Evolutionary conservation across 2,888 invertebrate species (phyloP).

Genomic region (Ochropacha duplaris): DNA sequence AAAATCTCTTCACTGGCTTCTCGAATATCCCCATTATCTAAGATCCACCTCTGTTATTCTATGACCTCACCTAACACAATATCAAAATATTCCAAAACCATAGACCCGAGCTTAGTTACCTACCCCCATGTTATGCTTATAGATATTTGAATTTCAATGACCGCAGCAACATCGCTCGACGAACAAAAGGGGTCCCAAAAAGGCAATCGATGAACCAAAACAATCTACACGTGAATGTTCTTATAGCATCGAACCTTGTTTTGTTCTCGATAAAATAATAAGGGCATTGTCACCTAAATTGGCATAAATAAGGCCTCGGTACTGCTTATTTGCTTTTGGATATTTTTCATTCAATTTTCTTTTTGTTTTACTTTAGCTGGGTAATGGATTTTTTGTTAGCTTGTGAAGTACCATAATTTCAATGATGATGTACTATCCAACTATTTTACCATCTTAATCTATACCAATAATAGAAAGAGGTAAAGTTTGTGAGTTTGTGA

Average conservation of each 20-base stretch:
- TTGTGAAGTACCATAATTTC: no score
- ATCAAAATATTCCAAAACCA: background rate
- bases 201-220: slow-evolving; percentile 40
- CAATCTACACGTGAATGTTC: slow-evolving; percentile 23
- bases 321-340: background rate
- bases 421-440: no score
- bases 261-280: background rate
- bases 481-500: no score
- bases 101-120: slow-evolving; percentile 6
- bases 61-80: background rate
- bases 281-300: slow-evolving; percentile 4
- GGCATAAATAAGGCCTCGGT: background rate
- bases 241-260: background rate
- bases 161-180: slow-evolving; percentile 6
- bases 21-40: no score
- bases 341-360: background rate
- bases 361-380: background rate
- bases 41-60: background rate
- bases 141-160: slow-evolving; percentile 30
- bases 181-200: slow-evolving; percentile 20
- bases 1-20: no score
- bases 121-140: slow-evolving; percentile 12
- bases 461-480: no score
- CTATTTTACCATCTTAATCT: no score
- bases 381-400: background rate